Evolutionary conservation across 2,797 vertebrate species (phyloP).

Genomic region (Malurus splendens): DNA sequence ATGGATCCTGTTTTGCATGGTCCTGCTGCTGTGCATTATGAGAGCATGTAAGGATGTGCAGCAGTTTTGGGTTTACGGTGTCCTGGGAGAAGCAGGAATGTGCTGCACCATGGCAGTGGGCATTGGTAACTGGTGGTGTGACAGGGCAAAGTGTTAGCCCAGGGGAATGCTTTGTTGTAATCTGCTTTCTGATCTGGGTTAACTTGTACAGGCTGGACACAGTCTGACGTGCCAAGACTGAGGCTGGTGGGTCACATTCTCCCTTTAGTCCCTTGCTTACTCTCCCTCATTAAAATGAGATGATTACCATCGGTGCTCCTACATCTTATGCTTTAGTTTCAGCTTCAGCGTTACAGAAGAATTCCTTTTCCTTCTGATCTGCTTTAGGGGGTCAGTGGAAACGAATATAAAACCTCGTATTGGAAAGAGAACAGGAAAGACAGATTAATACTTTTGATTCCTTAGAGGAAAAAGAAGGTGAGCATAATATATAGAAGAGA

Average conservation of each 20-base stretch:
- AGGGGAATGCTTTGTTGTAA: background rate
- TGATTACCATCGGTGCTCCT: background rate
- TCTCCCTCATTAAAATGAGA: background rate
- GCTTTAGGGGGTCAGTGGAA: background rate
- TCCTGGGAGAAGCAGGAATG: background rate
- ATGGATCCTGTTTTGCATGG: background rate
- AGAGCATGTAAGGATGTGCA: background rate
- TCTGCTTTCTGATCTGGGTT: background rate
- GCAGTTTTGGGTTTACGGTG: background rate
- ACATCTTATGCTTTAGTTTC: background rate
- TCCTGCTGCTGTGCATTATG: background rate
- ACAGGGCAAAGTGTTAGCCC: background rate
- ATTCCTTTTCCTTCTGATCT: background rate
- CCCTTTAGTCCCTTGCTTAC: background rate
- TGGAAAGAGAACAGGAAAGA: background rate
- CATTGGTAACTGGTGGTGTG: background rate
- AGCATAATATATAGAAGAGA: background rate
- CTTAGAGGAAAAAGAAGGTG: background rate
- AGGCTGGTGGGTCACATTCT: background rate
- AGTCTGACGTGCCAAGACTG: background rate
- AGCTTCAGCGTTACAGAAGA: accelerated
- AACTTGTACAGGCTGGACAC: too few species aligned
- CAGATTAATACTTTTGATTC: background rate
- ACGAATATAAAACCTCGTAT: background rate
- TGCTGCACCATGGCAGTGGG: background rate